These are phyloP conservation scores for Ophthalmotilapia sp. DNA, from an alignment of 2,113 vertebrate genomes.

Conservation along the genomic window DNA sequence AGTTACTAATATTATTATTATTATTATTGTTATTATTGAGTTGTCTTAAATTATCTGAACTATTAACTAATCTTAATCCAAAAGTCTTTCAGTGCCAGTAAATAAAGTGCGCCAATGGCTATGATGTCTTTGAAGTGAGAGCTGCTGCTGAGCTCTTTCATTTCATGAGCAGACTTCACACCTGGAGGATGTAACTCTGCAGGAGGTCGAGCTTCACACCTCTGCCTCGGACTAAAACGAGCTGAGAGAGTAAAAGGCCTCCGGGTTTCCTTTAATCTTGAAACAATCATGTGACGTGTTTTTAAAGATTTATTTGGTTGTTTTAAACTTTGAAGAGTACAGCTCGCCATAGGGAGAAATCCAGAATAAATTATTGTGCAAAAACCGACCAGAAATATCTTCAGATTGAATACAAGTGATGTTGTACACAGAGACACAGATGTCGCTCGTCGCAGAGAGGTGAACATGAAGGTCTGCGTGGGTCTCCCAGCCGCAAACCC, in stretches of 20 bases:
- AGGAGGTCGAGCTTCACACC: not conserved
- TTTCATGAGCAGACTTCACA: slow-evolving; percentile 8
- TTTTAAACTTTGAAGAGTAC: not conserved
- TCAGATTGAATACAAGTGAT: not conserved
- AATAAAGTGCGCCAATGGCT: not conserved
- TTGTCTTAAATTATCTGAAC: not conserved
- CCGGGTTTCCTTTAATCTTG: not conserved
- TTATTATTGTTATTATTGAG: not conserved
- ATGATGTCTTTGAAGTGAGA: not conserved
- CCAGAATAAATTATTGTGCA: slow-evolving; percentile 21
- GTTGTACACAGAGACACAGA: not conserved
- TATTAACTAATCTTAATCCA: not conserved
- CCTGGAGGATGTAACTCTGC: not conserved
- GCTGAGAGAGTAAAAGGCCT: not conserved
- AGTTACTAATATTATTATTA: not conserved
- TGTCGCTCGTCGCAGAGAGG: not conserved
- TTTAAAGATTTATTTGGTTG: not conserved
- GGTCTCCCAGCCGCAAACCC: not conserved
- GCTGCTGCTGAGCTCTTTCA: not conserved
- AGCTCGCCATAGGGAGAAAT: slow-evolving; percentile 52
- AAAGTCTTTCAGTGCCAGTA: not conserved
- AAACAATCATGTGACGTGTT: not conserved
- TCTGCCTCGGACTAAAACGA: not conserved
- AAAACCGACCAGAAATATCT: not conserved
- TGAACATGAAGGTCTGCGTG: not conserved